Base-by-base conservation (phyloP, 2,797 vertebrate genomes). In the Lacerta agilis region DNA sequence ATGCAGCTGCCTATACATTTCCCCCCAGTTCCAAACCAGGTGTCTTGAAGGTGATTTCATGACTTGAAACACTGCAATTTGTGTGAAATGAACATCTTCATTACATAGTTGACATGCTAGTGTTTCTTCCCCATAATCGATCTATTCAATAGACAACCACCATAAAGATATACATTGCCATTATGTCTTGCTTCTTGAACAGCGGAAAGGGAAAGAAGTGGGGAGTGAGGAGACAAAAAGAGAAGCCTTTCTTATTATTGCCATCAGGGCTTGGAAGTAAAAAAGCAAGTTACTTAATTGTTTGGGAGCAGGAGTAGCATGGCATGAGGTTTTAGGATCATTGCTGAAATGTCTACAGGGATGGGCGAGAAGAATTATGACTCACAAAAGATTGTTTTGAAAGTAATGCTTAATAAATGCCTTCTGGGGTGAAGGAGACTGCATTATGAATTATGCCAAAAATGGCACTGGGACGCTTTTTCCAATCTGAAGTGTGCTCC, bases 341-440 rank as follows among this genome's bases (percentile, higher is more conserved):
- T 79, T 88, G 67, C 76, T 85, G 77, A 81, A 75, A 86, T 69
- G 38, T 45, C 83, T 85, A 86, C 23, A 91, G 87, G 80, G 71
- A 75, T 92, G 67, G 90, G 86, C 93, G 92, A 88, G 90, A 91
- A 66, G 85, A 90, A 83, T 92, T 92, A 88, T 92, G 91, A 90
- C 93, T 94, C 82, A 91, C 86, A 86, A 78, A 92, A 20, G n/a
- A 86, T 38, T 36, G 78, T 49, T 61, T 93, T 85, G 41, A 92
- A 91, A 93, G 80, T 33, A 85, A 82, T 41, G 13, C 55, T 79
- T 71, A 86, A 61, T 89, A 61, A n/a, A 18, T 78, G 92, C 91
- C 87, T 85, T 84, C n/a, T 89, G 90, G 64, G 69, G 33, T 85
- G 27, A 61, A 88, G 38, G 25, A 64, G 41, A 11, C 25, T 43